Percentiles rank a stretch among this genome's conserved stretches.
These are phyloP conservation scores for Bugulina stolonifera DNA, from an alignment of 2,888 invertebrate genomes.

Conservation along the genomic window DNA sequence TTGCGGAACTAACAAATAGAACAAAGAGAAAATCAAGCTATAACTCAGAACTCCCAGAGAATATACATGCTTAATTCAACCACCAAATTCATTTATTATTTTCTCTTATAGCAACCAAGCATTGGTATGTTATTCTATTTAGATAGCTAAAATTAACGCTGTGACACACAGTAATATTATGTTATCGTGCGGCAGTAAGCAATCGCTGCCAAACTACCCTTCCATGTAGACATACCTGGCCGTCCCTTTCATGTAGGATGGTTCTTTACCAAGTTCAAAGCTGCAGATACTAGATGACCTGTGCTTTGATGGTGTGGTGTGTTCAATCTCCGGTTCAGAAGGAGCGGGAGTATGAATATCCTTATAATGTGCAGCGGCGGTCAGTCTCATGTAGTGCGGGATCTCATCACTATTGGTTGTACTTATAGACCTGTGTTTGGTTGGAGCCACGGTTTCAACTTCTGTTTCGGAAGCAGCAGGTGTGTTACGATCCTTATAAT, in stretches of 20 bases:
- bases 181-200: no score
- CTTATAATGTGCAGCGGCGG: not conserved
- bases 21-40: not conserved
- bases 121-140: no score
- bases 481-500: not conserved
- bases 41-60: not conserved
- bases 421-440: not conserved
- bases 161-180: no score
- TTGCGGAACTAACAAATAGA: not conserved
- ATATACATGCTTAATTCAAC: not conserved
- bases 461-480: not conserved
- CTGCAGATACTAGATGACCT: not conserved
- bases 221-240: slow-evolving; percentile 1
- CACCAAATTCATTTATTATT: no score
- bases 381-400: slow-evolving; percentile 4
- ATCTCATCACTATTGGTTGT: not conserved
- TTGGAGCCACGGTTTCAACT: not conserved
- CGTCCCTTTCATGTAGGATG: slow-evolving; percentile 19
- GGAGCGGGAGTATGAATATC: not conserved
- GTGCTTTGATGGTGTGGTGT: not conserved
- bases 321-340: not conserved
- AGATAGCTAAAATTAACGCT: no score
- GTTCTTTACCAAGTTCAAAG: not conserved
- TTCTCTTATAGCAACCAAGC: no score
- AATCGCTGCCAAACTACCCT: no score